phyloP scores from a whole-genome alignment of 2,113 vertebrate species.

The Eolophus roseicapilla region DNA sequence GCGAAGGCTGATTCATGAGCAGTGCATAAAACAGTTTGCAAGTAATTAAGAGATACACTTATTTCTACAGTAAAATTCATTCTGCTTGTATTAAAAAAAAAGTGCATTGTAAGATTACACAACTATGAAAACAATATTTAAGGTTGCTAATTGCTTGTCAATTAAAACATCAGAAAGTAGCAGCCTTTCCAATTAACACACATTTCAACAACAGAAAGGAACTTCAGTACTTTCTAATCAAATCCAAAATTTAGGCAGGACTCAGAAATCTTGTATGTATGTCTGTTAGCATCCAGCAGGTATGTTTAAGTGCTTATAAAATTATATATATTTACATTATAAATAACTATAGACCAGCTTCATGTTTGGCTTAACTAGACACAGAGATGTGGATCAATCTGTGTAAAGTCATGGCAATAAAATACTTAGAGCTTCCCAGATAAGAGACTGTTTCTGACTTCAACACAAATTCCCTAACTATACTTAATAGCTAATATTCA shows the following conservation, averaged over 20 bases:
- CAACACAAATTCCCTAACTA: background rate
- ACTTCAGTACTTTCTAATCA: background rate
- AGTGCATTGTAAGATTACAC: background rate
- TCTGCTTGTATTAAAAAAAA: background rate
- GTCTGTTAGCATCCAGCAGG: background rate
- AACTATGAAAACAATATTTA: background rate
- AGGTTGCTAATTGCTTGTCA: background rate
- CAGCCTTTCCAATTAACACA: background rate
- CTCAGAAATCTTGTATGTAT: background rate
- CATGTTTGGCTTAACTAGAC: background rate
- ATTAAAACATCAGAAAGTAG: background rate
- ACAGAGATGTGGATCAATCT: background rate
- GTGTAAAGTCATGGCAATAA: background rate
- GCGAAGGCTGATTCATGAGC: background rate
- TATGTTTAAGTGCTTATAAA: background rate
- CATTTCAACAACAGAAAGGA: background rate
- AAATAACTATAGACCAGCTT: background rate
- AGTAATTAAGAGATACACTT: background rate
- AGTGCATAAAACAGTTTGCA: background rate
- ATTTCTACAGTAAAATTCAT: background rate
- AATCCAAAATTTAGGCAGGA: background rate
- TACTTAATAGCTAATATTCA: background rate
- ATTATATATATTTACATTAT: background rate
- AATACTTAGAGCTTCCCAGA: background rate
- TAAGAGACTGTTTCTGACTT: background rate